Conservation (phyloP, 1,140 invertebrate genomes). For the Drosophila littoralis region DNA sequence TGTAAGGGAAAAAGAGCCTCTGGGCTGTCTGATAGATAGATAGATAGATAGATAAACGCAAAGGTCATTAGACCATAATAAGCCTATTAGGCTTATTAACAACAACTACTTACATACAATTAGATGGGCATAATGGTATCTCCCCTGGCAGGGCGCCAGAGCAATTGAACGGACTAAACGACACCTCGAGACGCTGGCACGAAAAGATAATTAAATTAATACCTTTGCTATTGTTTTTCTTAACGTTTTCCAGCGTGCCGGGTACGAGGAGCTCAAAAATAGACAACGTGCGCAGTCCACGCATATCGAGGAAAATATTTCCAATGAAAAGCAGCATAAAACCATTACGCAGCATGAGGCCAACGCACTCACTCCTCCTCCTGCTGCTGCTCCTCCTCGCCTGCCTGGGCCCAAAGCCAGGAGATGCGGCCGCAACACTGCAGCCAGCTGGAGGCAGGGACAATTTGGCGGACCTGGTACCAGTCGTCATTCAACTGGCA, state of each 20-base stretch:
- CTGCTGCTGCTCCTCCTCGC: constrained; percentile 21
- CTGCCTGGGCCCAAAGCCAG: constrained; percentile 17
- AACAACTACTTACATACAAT: constrained; percentile 42
- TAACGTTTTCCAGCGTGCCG: constrained; percentile 13
- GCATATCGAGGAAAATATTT: constrained; percentile 33
- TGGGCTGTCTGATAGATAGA: constrained; percentile 29
- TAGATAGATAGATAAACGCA: constrained; percentile 20
- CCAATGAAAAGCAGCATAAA: constrained; percentile 52
- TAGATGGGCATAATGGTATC: constrained; percentile 23
- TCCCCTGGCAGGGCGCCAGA: constrained; percentile 13
- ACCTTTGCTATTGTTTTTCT: constrained; percentile 49
- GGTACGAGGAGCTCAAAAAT: constrained; percentile 36
- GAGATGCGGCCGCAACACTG: constrained; percentile 28
- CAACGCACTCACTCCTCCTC: constrained; percentile 30
- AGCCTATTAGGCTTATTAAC: constrained; percentile 60
- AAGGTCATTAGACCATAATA: constrained; percentile 41
- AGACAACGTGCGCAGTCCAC: constrained; percentile 31
- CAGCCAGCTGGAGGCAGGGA: constrained; percentile 29
- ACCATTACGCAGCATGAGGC: constrained; percentile 50
- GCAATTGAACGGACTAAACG: constrained; percentile 46
- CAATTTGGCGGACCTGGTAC: constrained; percentile 49
- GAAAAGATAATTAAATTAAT: constrained; percentile 63
- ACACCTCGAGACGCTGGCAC: constrained; percentile 51
- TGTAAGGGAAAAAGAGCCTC: background rate
- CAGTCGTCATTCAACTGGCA: constrained; percentile 41